Evolutionary conservation across 2,113 vertebrate species (phyloP).

Genomic region (Eonycteris spelaea): DNA sequence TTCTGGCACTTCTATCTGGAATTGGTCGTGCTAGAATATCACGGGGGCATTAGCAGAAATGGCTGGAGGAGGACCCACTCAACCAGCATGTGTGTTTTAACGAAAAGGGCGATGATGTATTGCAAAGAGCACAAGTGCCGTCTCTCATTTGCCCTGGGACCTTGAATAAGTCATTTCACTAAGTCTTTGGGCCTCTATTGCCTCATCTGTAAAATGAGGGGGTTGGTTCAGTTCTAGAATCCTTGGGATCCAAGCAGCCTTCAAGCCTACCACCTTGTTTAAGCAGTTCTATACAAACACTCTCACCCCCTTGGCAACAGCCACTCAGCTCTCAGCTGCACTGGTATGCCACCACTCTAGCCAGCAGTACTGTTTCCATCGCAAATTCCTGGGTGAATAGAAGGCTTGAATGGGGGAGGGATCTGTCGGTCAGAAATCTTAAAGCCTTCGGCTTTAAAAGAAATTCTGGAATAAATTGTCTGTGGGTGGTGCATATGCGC

Average conservation of each 20-base stretch:
- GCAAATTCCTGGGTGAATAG: conserved; percentile 57
- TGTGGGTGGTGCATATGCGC: neutral
- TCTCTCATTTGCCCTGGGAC: neutral
- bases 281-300: conserved; percentile 45
- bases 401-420: conserved; percentile 29
- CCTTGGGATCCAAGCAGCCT: neutral
- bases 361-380: conserved; percentile 55
- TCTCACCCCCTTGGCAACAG: conserved; percentile 40
- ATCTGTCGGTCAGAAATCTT: conserved; percentile 26
- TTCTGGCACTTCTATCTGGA: conserved; percentile 14
- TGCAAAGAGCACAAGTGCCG: neutral
- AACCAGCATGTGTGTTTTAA: neutral
- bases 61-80: neutral
- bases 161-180: neutral
- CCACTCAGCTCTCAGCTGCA: neutral
- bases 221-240: neutral
- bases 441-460: conserved; percentile 43
- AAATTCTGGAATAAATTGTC: conserved; percentile 46
- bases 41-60: neutral
- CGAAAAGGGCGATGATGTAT: neutral
- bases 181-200: neutral
- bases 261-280: neutral
- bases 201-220: neutral
- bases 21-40: neutral
- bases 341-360: conserved; percentile 47